Conservation (phyloP, 1,140 invertebrate genomes). For the Rhopalosiphum maidis region DNA sequence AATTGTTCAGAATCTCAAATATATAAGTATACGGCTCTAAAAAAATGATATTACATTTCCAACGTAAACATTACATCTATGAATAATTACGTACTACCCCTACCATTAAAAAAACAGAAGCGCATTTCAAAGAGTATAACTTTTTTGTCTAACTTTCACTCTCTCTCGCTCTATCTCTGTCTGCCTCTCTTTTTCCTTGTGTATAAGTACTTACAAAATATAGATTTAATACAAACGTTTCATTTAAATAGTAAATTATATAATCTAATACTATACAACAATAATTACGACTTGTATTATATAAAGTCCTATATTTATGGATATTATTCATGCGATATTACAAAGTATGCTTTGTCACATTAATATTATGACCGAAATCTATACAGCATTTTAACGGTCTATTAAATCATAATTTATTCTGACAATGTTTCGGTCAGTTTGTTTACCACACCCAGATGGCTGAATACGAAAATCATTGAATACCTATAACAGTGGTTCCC, state of each 20-base stretch:
- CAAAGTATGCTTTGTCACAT: neutral
- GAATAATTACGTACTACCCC: no score
- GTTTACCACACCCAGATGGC: neutral
- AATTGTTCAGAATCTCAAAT: no score
- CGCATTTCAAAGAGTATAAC: no score
- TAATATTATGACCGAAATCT: neutral
- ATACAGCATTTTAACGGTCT: neutral
- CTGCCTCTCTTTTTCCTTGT: neutral
- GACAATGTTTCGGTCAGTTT: neutral
- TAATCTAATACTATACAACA: neutral
- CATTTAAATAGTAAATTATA: neutral
- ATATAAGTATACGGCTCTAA: no score
- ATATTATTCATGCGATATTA: neutral
- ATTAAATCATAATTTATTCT: slow-evolving; percentile 30
- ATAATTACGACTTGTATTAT: neutral
- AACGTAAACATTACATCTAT: no score
- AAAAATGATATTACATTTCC: no score
- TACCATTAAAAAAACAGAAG: neutral
- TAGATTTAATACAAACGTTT: neutral
- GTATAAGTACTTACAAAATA: neutral
- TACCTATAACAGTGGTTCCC: no score
- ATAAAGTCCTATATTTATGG: neutral
- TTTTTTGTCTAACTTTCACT: neutral
- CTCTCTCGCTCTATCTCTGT: neutral
- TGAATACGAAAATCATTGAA: neutral